These are phyloP conservation scores for Lampris incognitus DNA, from an alignment of 2,113 vertebrate species.

Conservation along the genomic window DNA sequence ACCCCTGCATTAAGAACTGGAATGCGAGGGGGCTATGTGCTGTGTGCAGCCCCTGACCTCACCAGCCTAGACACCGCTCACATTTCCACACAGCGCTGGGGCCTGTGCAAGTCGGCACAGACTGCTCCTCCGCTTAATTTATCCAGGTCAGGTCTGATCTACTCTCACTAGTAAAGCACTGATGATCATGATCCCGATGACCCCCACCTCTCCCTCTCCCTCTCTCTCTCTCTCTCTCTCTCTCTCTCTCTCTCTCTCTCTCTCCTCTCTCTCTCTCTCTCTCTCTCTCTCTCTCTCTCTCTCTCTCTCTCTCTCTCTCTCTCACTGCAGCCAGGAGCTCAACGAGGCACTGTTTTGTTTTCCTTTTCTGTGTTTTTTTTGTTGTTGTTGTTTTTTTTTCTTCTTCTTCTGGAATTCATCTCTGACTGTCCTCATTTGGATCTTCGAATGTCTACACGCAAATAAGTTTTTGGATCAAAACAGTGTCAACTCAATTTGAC, in stretches of 20 bases:
- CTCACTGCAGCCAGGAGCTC: slow-evolving; percentile 53
- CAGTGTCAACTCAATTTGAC: slow-evolving; percentile 47
- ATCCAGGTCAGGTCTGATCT: slow-evolving; percentile 68
- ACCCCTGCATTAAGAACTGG: slow-evolving; percentile 59
- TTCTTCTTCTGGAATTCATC: slow-evolving; percentile 25
- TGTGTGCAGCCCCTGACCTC: slow-evolving; percentile 64
- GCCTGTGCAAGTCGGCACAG: slow-evolving; percentile 43
- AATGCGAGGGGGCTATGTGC: slow-evolving; percentile 41
- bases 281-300: not conserved
- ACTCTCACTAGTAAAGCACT: slow-evolving; percentile 54
- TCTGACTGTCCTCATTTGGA: slow-evolving; percentile 45
- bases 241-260: not conserved
- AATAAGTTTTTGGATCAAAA: slow-evolving; percentile 60
- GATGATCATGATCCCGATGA: slow-evolving; percentile 40
- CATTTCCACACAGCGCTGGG: slow-evolving; percentile 52
- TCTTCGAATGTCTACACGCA: slow-evolving; percentile 35
- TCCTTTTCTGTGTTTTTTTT: too few relatives aligned
- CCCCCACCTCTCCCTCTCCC: not conserved
- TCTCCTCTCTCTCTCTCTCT: not conserved
- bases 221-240: not conserved
- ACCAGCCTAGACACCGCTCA: slow-evolving; percentile 51
- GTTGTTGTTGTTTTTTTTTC: too few relatives aligned
- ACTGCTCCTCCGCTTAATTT: slow-evolving; percentile 61
- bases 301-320: not conserved
- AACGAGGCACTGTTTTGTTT: not conserved